These are phyloP conservation scores for Adineta ricciae DNA, from an alignment of 2,888 invertebrate genomes.

Conservation along the genomic window DNA sequence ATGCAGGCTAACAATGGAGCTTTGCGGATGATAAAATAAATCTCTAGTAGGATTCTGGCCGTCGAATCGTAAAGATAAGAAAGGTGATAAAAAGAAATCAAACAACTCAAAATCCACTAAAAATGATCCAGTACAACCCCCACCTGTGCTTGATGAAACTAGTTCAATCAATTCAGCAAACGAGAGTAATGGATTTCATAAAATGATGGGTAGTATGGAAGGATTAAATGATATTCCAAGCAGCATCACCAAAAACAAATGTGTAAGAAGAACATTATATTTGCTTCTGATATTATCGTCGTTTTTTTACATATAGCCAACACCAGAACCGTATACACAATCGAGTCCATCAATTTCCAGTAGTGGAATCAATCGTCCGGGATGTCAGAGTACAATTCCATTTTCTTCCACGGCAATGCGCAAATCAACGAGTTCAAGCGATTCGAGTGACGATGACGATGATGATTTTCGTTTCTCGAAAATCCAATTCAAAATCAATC, in stretches of 20 bases:
- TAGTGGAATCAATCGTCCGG: neutral
- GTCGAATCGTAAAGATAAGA: neutral
- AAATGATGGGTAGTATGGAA: neutral
- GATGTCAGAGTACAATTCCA: slow-evolving; percentile 10
- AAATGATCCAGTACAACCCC: neutral
- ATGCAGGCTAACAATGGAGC: neutral
- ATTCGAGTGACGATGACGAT: neutral
- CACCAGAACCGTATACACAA: slow-evolving; percentile 3
- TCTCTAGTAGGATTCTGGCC: neutral
- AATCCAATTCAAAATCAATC: slow-evolving; percentile 8
- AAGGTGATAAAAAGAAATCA: neutral
- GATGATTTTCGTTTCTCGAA: neutral
- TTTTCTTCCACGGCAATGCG: neutral
- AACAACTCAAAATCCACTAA: neutral
- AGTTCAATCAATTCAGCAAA: neutral
- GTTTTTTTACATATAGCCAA: neutral
- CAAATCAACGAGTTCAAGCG: neutral
- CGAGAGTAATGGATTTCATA: neutral
- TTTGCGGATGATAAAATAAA: too few species aligned
- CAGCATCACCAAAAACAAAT: neutral
- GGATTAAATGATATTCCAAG: neutral
- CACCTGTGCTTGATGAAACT: neutral
- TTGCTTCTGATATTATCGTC: neutral
- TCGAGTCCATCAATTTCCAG: neutral
- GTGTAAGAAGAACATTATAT: neutral